Conservation (phyloP, 2,888 invertebrate species). For the Salticus scenicus region DNA sequence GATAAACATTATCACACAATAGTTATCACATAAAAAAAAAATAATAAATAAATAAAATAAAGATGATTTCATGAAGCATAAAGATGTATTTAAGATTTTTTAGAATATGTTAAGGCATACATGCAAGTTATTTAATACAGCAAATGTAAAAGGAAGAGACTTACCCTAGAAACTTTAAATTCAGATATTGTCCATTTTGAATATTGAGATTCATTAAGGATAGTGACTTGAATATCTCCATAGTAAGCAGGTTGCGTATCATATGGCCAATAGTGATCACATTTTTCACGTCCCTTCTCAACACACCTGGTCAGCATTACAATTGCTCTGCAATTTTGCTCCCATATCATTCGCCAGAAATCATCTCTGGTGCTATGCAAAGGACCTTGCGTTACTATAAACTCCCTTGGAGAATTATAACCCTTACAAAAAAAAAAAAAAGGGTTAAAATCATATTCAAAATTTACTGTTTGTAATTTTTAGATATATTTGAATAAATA, state of each 20-base stretch:
- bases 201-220: conserved; percentile 93
- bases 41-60: too few relatives aligned
- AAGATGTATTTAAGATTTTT: too few relatives aligned
- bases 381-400: conserved; percentile 98
- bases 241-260: conserved; percentile 96
- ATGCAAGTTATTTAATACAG: too few relatives aligned
- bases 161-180: conserved; percentile 82
- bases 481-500: too few relatives aligned
- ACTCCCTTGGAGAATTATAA: conserved; percentile 95
- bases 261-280: conserved; percentile 96
- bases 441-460: too few relatives aligned
- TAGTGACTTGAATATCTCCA: conserved; percentile 94
- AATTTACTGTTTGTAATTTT: too few relatives aligned
- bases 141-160: neutral
- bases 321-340: conserved; percentile 95
- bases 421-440: conserved; percentile 80
- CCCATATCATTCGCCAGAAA: conserved; percentile 99
- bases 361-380: conserved; percentile 97
- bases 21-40: too few relatives aligned
- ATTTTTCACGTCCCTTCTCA: conserved; percentile 82
- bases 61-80: too few relatives aligned
- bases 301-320: conserved; percentile 97
- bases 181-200: conserved; percentile 97
- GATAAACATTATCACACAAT: too few relatives aligned
- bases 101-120: too few relatives aligned